Evolutionary conservation across 2,888 invertebrate species (phyloP).

Genomic region (Parthenolecanium corni): DNA sequence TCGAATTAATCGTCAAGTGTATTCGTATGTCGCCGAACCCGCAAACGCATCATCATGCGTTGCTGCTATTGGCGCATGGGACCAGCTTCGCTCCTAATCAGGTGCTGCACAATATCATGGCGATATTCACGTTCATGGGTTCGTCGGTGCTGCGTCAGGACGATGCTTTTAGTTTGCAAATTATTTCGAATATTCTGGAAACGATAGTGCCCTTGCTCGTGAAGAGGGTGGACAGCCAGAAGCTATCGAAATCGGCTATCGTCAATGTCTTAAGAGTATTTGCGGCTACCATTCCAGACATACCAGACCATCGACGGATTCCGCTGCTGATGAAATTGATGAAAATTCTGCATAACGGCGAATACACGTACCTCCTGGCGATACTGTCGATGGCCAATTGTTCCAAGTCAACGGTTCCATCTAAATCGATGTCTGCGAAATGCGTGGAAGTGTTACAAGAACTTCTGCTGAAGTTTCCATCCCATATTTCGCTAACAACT

Average conservation of each 20-base stretch:
- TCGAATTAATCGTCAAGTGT: conserved; percentile 74
- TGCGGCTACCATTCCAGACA: conserved; percentile 77
- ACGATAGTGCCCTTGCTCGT: conserved; percentile 78
- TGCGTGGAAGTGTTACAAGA: conserved; percentile 41
- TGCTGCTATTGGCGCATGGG: conserved; percentile 67
- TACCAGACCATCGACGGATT: conserved; percentile 80
- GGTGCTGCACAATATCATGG: conserved; percentile 86
- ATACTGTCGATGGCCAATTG: conserved; percentile 53
- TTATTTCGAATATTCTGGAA: conserved; percentile 79
- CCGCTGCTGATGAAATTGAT: conserved; percentile 69
- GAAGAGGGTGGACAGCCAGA: conserved; percentile 36
- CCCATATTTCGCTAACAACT: background rate
- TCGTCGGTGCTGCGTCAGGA: conserved; percentile 84
- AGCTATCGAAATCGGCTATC: conserved; percentile 1
- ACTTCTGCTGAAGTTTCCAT: conserved; percentile 38
- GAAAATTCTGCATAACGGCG: conserved; percentile 52
- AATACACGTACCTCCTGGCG: conserved; percentile 58
- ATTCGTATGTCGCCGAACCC: conserved; percentile 84
- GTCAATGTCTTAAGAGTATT: conserved; percentile 65
- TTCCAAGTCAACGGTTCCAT: conserved; percentile 1
- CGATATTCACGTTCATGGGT: conserved; percentile 96
- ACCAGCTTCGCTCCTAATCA: conserved; percentile 68
- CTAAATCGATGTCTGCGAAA: background rate
- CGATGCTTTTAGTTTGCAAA: conserved; percentile 87
- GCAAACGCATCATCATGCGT: conserved; percentile 88